These are phyloP conservation scores for Leptinotarsa haldemani DNA, from an alignment of 2,888 invertebrate species.

Conservation along the genomic window DNA sequence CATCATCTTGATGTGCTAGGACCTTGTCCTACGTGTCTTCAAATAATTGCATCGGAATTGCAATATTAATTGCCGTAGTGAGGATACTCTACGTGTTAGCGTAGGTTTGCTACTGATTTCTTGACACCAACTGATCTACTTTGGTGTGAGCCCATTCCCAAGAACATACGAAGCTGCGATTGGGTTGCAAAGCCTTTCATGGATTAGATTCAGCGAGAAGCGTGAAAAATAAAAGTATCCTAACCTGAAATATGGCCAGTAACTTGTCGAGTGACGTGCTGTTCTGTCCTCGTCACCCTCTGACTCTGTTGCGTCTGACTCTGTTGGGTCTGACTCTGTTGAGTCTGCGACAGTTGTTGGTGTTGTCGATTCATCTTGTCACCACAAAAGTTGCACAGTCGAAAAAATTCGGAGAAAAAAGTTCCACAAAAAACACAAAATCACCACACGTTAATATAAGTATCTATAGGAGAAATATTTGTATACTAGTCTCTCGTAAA, in stretches of 20 bases:
- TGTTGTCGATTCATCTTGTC: constrained; percentile 83
- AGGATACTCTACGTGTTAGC: no score
- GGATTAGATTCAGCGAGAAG: constrained; percentile 17
- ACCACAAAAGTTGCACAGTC: constrained; percentile 61
- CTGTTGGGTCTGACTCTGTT: constrained; percentile 67
- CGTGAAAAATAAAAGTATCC: constrained; percentile 48
- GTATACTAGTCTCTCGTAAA: constrained; percentile 56
- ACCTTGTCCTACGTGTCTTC: no score
- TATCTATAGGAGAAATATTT: constrained; percentile 49
- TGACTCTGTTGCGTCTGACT: constrained; percentile 68
- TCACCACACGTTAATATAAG: constrained; percentile 58
- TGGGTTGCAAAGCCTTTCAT: constrained; percentile 2
- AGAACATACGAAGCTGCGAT: not conserved
- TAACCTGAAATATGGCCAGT: constrained; percentile 78
- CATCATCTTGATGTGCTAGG: no score
- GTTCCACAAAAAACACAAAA: constrained; percentile 59
- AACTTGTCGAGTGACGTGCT: constrained; percentile 83
- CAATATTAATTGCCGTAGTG: no score
- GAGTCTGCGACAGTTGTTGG: constrained; percentile 64
- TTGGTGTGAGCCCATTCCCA: not conserved
- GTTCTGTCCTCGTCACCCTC: constrained; percentile 78
- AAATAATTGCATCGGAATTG: no score
- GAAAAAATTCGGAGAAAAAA: constrained; percentile 52
- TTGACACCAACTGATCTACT: not conserved
- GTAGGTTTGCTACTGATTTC: not conserved